These are phyloP conservation scores for Clistopyga incitator DNA, from an alignment of 2,888 invertebrate species.

Conservation along the genomic window DNA sequence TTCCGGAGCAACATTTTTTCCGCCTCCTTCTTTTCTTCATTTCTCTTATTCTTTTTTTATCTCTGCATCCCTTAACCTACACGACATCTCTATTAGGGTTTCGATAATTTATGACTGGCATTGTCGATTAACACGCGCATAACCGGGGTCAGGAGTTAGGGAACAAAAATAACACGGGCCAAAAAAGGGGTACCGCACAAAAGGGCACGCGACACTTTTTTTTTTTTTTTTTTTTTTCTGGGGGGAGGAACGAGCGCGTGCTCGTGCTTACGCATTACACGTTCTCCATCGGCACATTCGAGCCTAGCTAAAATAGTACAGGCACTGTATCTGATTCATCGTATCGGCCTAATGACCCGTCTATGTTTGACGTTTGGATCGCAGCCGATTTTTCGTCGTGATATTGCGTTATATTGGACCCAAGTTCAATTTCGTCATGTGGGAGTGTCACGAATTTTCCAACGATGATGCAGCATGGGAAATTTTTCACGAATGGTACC, in stretches of 20 bases:
- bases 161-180: constrained; percentile 67
- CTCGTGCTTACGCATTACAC: constrained; percentile 64
- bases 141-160: constrained; percentile 74
- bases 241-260: constrained; percentile 67
- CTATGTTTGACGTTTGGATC: constrained; percentile 77
- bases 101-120: constrained; percentile 83
- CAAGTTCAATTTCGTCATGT: constrained; percentile 38
- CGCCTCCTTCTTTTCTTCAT: constrained; percentile 24
- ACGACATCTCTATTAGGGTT: constrained; percentile 82
- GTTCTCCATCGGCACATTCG: constrained; percentile 51
- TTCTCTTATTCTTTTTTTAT: constrained; percentile 63
- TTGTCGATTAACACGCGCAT: constrained; percentile 83
- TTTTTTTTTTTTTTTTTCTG: too few species aligned
- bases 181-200: constrained; percentile 80
- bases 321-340: constrained; percentile 82
- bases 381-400: constrained; percentile 50
- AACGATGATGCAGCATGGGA: constrained; percentile 64
- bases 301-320: background rate
- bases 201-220: constrained; percentile 82
- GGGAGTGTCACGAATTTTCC: constrained; percentile 41
- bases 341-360: constrained; percentile 81
- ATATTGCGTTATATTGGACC: constrained; percentile 4
- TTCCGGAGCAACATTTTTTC: constrained; percentile 71
- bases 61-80: constrained; percentile 50
- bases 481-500: constrained; percentile 2